Percentiles rank a stretch among this genome's conserved stretches.
phyloP scores from a whole-genome alignment of 2,113 vertebrate genomes.

The Cyprinus carpio region DNA sequence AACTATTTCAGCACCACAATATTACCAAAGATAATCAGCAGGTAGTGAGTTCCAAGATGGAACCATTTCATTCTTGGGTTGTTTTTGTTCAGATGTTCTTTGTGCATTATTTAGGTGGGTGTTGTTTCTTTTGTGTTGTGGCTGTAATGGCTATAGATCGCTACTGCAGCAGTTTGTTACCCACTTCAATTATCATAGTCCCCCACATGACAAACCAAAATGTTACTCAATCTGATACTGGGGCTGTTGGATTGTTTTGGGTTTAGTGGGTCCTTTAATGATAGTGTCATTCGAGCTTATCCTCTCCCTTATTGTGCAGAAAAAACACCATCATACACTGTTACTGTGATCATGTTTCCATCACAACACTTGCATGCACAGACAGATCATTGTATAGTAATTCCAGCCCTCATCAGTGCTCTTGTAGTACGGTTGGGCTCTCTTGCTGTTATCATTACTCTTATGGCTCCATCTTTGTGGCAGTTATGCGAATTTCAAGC shows the following conservation, averaged over 20 bases:
- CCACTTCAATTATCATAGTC: conserved; percentile 60
- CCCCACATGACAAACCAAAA: conserved; percentile 64
- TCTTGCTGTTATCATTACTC: conserved; percentile 68
- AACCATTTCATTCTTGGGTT: conserved; percentile 56
- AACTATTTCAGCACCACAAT: conserved; percentile 45
- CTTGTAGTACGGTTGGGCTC: conserved; percentile 59
- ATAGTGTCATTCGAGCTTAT: conserved; percentile 58
- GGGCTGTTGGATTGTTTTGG: conserved; percentile 55
- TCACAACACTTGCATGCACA: conserved; percentile 65
- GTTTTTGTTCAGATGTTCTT: conserved; percentile 63
- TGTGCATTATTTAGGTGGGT: conserved; percentile 60
- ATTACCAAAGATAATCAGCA: conserved; percentile 66
- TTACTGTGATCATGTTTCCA: conserved; percentile 69
- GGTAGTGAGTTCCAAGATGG: conserved; percentile 56
- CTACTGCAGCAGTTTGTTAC: conserved; percentile 66
- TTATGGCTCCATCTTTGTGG: conserved; percentile 61
- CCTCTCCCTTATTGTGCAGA: conserved; percentile 68
- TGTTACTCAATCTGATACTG: conserved; percentile 57
- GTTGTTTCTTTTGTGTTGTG: conserved; percentile 55
- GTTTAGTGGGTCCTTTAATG: neutral
- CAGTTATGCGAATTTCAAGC: conserved; percentile 55
- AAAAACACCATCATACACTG: conserved; percentile 67
- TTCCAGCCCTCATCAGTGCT: conserved; percentile 59
- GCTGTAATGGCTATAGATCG: conserved; percentile 71
- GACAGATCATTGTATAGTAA: conserved; percentile 54